These are phyloP conservation scores for Fregetta grallaria DNA, from an alignment of 2,113 vertebrate species.

Conservation along the genomic window DNA sequence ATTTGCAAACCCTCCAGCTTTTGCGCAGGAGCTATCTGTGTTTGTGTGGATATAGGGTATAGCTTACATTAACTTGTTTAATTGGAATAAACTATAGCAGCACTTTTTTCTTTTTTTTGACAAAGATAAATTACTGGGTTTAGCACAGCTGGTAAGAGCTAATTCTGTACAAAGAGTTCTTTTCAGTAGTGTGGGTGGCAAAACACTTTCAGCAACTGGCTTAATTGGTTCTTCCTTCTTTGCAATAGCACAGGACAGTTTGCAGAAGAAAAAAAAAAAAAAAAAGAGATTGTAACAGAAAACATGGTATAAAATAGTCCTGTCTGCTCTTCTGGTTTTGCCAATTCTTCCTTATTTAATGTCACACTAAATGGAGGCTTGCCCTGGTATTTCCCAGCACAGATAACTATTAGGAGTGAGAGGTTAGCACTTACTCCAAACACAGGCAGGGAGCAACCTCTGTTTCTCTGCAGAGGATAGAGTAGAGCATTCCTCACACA, in stretches of 20 bases:
- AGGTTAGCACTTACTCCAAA: not conserved
- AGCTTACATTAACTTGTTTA: constrained; percentile 30
- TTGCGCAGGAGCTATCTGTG: not conserved
- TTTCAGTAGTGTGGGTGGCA: constrained; percentile 44
- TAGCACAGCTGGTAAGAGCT: constrained; percentile 46
- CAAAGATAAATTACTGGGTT: constrained; percentile 32
- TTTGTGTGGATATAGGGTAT: constrained; percentile 1
- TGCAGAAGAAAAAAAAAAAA: not conserved
- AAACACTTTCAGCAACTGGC: constrained; percentile 48
- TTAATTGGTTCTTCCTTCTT: constrained; percentile 44
- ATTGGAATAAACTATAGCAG: constrained; percentile 31
- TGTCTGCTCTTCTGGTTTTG: not conserved
- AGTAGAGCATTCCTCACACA: not conserved
- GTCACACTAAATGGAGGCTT: not conserved
- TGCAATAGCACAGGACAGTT: constrained; percentile 16
- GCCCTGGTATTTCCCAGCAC: not conserved
- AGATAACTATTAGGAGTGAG: not conserved
- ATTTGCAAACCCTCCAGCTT: constrained; percentile 40
- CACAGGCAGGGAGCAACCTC: not conserved
- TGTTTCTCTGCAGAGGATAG: not conserved
- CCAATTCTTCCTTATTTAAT: not conserved
- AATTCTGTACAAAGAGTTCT: constrained; percentile 50
- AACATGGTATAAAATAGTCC: not conserved
- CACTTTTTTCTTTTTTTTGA: not conserved
- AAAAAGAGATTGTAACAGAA: not conserved